phyloP scores from a whole-genome alignment of 2,113 vertebrate genomes.

The Semicossyphus pulcher region DNA sequence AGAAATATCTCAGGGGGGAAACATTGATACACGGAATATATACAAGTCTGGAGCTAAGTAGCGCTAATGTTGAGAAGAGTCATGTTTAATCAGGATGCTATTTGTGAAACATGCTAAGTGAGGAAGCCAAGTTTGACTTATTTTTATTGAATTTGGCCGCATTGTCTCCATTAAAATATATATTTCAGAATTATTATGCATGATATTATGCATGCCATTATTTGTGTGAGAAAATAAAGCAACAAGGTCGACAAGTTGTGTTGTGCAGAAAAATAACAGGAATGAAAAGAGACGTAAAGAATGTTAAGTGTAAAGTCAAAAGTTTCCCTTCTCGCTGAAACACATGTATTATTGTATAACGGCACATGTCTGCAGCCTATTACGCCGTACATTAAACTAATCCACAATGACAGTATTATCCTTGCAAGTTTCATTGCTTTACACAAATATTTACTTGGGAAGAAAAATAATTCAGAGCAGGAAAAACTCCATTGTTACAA shows the following conservation, averaged over 20 bases:
- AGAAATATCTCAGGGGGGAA: slow-evolving; percentile 45
- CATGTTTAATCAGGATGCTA: slow-evolving; percentile 29
- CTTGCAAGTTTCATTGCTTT: slow-evolving; percentile 6
- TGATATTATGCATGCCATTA: neutral
- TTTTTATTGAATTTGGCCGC: neutral
- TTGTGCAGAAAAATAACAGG: neutral
- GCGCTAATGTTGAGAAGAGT: slow-evolving; percentile 19
- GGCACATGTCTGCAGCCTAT: neutral
- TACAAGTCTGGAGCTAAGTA: slow-evolving; percentile 47
- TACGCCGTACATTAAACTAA: neutral
- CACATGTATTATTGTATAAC: too few species aligned
- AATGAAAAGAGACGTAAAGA: neutral
- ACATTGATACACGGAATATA: slow-evolving; percentile 53
- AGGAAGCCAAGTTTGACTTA: neutral
- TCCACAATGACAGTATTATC: slow-evolving; percentile 7
- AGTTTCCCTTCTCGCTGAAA: too few species aligned
- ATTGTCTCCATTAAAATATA: slow-evolving; percentile 1
- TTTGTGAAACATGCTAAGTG: slow-evolving; percentile 9
- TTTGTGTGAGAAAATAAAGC: neutral
- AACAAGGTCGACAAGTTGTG: neutral
- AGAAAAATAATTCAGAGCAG: slow-evolving; percentile 5
- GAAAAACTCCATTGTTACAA: neutral
- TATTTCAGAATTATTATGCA: neutral
- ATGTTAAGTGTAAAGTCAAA: neutral
- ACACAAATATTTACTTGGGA: slow-evolving; percentile 11